Base-by-base conservation (phyloP, 2,113 vertebrate species). In the Azemiops feae region DNA sequence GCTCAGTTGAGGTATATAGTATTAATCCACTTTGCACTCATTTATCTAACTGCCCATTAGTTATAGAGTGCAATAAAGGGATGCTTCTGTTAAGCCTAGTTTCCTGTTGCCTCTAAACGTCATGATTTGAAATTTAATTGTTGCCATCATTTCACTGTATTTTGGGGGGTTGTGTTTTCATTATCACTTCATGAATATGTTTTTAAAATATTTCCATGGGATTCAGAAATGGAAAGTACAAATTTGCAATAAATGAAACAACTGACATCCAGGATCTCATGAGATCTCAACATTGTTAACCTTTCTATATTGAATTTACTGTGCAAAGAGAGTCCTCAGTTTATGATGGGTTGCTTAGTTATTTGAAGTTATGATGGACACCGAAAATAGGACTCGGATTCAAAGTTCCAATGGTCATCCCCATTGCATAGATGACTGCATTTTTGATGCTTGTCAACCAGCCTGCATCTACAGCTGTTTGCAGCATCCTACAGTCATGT, bases 1-100 rank as follows among this genome's bases (percentile, higher is more conserved):
- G 94, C 0, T 74, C 0, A 60, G 91, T 52, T 30, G 30, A 55
- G 50, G 39, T 52, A 27, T 50, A 86, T 10, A 45, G 45, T 85
- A 85, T 30, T 54, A 55, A 88, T n/a, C 53, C 10, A 14, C n/a
- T 34, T 34, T 23, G 39, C 20, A 34, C 16, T 86, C 25, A 9
- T 86, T 22, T 43, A 5, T 52, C 53, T 23, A 57, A 43, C 9
- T 45, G 27, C 9, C 27, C 3, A 8, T 64, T 25, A 43, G 25
- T 27, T 9, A 23, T 11, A 53, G 20, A 22, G 8, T n/a, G 52
- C 5, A n/a, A 54, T 87, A 55, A 27, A 52, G 45, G 85, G 30
- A 87, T 27, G 18, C 27, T 88, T 88, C 50, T 39, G 9, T 34
- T 74, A 34, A 69, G 52, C 52, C 34, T 43, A 7, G 45, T 64